A percentile compares a stretch with the other conserved stretches of the same genome.
Evolutionary conservation across 1,140 invertebrate species (phyloP).

Genomic region (Panonychus citri): DNA sequence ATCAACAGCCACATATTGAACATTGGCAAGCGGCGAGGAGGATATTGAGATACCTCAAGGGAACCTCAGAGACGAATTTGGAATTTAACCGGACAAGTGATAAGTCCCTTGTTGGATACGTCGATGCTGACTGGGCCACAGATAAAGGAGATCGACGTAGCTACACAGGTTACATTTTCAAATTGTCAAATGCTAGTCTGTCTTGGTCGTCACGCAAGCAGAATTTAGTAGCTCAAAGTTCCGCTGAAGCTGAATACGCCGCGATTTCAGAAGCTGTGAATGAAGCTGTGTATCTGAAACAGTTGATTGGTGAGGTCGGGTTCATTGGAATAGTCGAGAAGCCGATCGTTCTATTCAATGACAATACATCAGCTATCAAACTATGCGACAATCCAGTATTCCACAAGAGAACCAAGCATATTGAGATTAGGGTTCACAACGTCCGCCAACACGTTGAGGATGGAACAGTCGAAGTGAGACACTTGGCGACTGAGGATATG

Average conservation of each 20-base stretch:
- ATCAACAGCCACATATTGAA: constrained; percentile 16
- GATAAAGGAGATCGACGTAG: constrained; percentile 18
- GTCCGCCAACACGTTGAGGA: constrained; percentile 17
- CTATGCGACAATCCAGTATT: too few species aligned
- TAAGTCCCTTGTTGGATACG: constrained; percentile 10
- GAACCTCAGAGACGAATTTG: too few species aligned
- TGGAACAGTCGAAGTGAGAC: neutral
- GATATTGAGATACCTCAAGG: constrained; percentile 24
- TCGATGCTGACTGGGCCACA: constrained; percentile 24
- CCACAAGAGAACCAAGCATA: constrained; percentile 21
- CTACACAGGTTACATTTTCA: constrained; percentile 15
- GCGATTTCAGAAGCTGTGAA: constrained; percentile 10
- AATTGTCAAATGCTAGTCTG: constrained; percentile 15
- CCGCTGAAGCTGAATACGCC: constrained; percentile 9
- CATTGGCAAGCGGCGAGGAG: constrained; percentile 25
- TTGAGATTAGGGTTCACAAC: constrained; percentile 20
- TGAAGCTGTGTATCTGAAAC: constrained; percentile 17
- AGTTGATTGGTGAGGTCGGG: constrained; percentile 14
- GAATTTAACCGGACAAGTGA: too few species aligned
- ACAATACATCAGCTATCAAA: constrained; percentile 19
- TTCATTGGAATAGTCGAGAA: neutral
- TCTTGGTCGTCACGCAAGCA: constrained; percentile 12
- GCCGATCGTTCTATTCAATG: constrained; percentile 11
- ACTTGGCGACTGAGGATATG: neutral
- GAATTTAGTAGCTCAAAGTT: constrained; percentile 6